phyloP scores from a whole-genome alignment of 2,113 vertebrate genomes.

The Zosterops hypoxanthus region DNA sequence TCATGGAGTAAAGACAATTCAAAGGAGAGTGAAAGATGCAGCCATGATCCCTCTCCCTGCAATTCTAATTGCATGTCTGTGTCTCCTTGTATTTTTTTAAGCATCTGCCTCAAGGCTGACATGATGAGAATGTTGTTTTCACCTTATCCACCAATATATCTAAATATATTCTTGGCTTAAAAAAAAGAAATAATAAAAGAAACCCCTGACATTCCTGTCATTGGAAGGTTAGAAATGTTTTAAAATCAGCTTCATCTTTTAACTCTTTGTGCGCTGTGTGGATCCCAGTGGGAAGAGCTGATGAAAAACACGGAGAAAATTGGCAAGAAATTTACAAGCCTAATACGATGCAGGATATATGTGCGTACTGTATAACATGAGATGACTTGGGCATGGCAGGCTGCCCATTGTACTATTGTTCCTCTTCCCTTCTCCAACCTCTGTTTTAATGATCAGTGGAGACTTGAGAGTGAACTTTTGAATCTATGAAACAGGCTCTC shows the following conservation, averaged over 20 bases:
- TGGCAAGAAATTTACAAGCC: not conserved
- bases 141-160: not conserved
- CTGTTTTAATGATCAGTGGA: not conserved
- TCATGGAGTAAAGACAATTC: conserved; percentile 36
- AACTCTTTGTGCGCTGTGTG: not conserved
- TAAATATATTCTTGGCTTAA: not conserved
- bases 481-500: not conserved
- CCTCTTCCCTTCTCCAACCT: not conserved
- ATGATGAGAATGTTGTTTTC: not conserved
- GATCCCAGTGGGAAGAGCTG: not conserved
- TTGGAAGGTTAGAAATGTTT: not conserved
- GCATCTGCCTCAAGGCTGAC: not conserved
- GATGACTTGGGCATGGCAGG: not conserved
- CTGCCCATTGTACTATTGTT: not conserved
- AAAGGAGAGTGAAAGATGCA: conserved; percentile 25
- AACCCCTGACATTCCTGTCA: not conserved
- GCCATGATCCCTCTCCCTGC: not conserved
- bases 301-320: not conserved
- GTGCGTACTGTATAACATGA: not conserved
- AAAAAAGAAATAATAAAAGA: too few relatives aligned
- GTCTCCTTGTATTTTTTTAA: not conserved
- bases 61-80: not conserved
- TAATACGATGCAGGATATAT: not conserved
- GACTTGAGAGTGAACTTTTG: not conserved
- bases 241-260: conserved; percentile 6